These are phyloP conservation scores for Gastrophysa polygoni DNA, from an alignment of 2,888 invertebrate species.

Conservation along the genomic window DNA sequence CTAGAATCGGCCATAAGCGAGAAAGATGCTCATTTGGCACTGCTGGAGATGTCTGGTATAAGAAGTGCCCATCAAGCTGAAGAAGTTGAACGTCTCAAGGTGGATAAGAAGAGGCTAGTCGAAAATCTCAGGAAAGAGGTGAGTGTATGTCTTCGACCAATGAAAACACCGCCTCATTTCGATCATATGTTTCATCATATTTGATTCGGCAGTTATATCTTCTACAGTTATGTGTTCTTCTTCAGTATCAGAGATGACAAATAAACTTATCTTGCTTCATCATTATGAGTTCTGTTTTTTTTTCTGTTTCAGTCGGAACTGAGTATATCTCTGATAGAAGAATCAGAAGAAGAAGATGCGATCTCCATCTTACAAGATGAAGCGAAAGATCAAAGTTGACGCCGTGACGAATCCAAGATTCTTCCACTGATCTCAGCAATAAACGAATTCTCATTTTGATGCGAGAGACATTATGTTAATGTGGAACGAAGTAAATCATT, in stretches of 20 bases:
- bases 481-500: constrained; percentile 15
- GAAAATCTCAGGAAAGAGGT: constrained; percentile 76
- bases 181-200: too few relatives aligned
- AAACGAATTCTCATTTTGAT: constrained; percentile 27
- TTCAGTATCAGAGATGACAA: too few relatives aligned
- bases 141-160: too few relatives aligned
- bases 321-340: constrained; percentile 52
- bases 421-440: constrained; percentile 50
- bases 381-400: constrained; percentile 27
- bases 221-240: too few relatives aligned
- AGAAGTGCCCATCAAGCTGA: constrained; percentile 68
- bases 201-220: too few relatives aligned
- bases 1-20: constrained; percentile 83
- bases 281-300: background rate
- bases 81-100: constrained; percentile 70
- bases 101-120: constrained; percentile 73
- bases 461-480: constrained; percentile 2
- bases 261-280: too few relatives aligned
- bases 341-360: constrained; percentile 44
- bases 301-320: constrained; percentile 53
- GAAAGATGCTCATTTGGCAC: constrained; percentile 85
- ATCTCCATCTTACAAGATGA: constrained; percentile 39
- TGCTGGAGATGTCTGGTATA: constrained; percentile 77
- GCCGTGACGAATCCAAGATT: constrained; percentile 8
- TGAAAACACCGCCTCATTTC: too few relatives aligned